phyloP scores from a whole-genome alignment of 2,888 invertebrate genomes.

The Dicyrtomina minuta region DNA sequence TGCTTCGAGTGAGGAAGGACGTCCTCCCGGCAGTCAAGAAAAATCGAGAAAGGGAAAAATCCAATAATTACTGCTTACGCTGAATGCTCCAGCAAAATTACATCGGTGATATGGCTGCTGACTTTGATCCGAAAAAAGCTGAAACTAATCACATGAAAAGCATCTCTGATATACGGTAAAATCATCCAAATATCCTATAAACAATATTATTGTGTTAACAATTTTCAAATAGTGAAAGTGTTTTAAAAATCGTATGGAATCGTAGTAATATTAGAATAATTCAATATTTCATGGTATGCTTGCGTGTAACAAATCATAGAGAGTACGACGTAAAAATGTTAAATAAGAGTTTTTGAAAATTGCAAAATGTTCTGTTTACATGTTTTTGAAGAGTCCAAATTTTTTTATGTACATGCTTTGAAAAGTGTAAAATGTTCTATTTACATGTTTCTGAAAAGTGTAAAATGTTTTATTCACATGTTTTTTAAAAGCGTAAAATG shows the following conservation, averaged over 20 bases:
- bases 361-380: too few species aligned
- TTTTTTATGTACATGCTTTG: slow-evolving; percentile 95
- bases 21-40: slow-evolving; percentile 79
- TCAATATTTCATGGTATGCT: too few species aligned
- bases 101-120: slow-evolving; percentile 55
- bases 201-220: not conserved
- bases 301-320: slow-evolving; percentile 60
- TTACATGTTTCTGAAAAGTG: too few species aligned
- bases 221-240: not conserved
- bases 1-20: slow-evolving; percentile 83
- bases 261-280: too few species aligned
- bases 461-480: too few species aligned
- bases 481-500: too few species aligned
- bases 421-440: slow-evolving; percentile 97
- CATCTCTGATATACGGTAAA: slow-evolving; percentile 86
- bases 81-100: slow-evolving; percentile 70
- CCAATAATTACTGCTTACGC: slow-evolving; percentile 80
- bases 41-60: slow-evolving; percentile 80
- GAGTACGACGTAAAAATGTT: slow-evolving; percentile 99
- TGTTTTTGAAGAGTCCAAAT: too few species aligned
- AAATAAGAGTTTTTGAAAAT: too few species aligned
- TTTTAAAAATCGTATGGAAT: too few species aligned
- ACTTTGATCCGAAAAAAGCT: slow-evolving; percentile 56
- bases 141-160: slow-evolving; percentile 81
- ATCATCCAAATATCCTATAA: slow-evolving; percentile 7